Conservation (phyloP, 2,113 vertebrate species). For the Motacilla alba region DNA sequence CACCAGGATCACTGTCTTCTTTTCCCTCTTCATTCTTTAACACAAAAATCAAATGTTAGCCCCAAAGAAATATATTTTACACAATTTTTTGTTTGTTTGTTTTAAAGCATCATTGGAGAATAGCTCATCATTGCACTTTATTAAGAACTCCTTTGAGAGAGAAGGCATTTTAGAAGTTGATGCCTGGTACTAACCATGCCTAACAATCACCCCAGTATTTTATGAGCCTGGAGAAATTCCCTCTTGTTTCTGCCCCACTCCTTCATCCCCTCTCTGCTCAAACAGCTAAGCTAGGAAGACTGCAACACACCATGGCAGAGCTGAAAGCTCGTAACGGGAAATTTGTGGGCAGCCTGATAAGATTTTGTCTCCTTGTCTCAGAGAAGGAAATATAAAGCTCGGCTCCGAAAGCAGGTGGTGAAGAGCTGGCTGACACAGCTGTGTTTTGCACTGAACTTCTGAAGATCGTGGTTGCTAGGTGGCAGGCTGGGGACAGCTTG, state of each 20-base stretch:
- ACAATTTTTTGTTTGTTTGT: background rate
- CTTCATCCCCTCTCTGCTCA: background rate
- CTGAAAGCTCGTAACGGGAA: background rate
- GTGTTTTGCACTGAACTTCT: background rate
- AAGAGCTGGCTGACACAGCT: background rate
- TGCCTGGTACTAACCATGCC: background rate
- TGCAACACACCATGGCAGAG: background rate
- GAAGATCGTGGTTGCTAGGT: background rate
- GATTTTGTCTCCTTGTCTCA: background rate
- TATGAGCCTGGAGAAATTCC: background rate
- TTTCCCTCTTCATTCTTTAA: slow-evolving; percentile 74
- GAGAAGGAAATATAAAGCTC: background rate
- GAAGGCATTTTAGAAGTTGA: background rate
- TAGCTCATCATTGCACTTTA: background rate
- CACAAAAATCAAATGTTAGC: slow-evolving; percentile 1
- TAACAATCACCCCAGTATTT: background rate
- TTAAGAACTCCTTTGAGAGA: background rate
- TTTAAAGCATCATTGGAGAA: background rate
- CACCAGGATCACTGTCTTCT: slow-evolving; percentile 63
- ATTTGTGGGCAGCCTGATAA: background rate
- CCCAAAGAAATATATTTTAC: background rate
- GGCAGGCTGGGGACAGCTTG: background rate
- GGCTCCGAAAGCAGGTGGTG: background rate
- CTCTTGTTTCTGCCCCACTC: background rate
- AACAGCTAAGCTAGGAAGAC: background rate